These are phyloP conservation scores for Apeira syringaria DNA, from an alignment of 2,888 invertebrate species.

Conservation along the genomic window DNA sequence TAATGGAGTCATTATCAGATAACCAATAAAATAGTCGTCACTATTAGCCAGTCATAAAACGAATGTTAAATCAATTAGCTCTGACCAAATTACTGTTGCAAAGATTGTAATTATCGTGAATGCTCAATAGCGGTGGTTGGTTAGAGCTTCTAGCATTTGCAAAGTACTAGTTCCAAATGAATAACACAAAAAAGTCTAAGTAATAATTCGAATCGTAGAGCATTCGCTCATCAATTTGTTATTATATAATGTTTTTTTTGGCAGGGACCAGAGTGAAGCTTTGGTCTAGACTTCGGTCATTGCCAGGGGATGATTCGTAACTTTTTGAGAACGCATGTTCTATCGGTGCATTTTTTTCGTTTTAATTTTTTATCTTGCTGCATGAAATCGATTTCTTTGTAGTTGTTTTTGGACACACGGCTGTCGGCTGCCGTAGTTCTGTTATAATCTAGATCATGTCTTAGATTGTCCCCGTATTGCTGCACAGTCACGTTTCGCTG, in stretches of 20 bases:
- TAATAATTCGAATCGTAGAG: constrained; percentile 41
- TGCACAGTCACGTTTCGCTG: constrained; percentile 70
- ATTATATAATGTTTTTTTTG: constrained; percentile 66
- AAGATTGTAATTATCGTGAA: constrained; percentile 54
- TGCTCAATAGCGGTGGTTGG: constrained; percentile 42
- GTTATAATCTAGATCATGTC: constrained; percentile 77
- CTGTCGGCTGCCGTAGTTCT: constrained; percentile 66
- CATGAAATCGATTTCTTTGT: constrained; percentile 74
- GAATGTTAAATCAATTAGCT: constrained; percentile 60
- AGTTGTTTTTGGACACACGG: constrained; percentile 68
- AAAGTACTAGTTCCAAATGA: constrained; percentile 60
- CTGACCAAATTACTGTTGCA: constrained; percentile 50
- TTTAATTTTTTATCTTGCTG: constrained; percentile 56
- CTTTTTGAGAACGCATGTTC: constrained; percentile 53
- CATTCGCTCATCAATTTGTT: constrained; percentile 65
- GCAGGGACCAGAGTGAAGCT: constrained; percentile 43
- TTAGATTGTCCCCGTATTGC: constrained; percentile 72
- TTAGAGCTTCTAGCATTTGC: constrained; percentile 50
- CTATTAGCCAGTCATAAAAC: constrained; percentile 44
- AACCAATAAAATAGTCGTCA: constrained; percentile 34
- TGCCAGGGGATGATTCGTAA: constrained; percentile 79
- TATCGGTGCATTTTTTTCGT: constrained; percentile 64
- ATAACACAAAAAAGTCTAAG: constrained; percentile 57
- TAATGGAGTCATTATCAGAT: constrained; percentile 29
- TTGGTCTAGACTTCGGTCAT: constrained; percentile 72